Evolutionary conservation across 2,888 invertebrate species (phyloP), one percentile per base, ranked within the genome.

Genomic region (Mesorhabditis spiculigera): DNA sequence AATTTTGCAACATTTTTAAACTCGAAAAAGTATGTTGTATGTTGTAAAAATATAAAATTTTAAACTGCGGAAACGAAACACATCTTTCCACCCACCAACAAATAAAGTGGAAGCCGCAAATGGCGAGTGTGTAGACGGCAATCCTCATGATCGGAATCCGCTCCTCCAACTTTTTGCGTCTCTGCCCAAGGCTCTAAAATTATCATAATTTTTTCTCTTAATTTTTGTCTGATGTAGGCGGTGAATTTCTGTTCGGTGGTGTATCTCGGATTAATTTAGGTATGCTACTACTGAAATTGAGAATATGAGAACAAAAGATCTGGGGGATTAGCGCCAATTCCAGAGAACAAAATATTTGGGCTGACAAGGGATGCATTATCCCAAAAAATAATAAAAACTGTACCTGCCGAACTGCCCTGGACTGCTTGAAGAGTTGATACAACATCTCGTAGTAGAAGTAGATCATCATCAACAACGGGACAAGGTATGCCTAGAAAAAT

Each of bases 371-470:
- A 28, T 28, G 28, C 28, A 28, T 28, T 28, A 28, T 28, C 1
- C 28, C 28, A 28, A 28, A 28, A 28, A 28, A 3, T 13, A 50
- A n/a, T 50, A n/a, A 13, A 50, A 50, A 50, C 8, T 13, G n/a
- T 50, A 50, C 58, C 58, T 75, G 74, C 8, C 76, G 72, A 16
- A 78, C 71, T 4, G 75, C 76, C 8, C 71, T 73, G 10, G 82
- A 81, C 66, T 83, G 81, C 50, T 76, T 75, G 71, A 82, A 79
- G 45, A 85, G 74, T 43, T 80, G 72, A 4, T 76, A 68, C 66
- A 85, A 72, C 84, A 85, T 85, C 50, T 79, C 75, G 64, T 81
- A 81, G 74, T 85, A 85, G 73, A 85, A 85, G 68, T 81, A 76
- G 67, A 82, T 76, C 72, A 85, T 83, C 41, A 84, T 75, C 16